A percentile compares a stretch with the other conserved stretches of the same genome.
Conservation (phyloP, 2,797 vertebrate genomes). For the Rhinophrynus dorsalis region DNA sequence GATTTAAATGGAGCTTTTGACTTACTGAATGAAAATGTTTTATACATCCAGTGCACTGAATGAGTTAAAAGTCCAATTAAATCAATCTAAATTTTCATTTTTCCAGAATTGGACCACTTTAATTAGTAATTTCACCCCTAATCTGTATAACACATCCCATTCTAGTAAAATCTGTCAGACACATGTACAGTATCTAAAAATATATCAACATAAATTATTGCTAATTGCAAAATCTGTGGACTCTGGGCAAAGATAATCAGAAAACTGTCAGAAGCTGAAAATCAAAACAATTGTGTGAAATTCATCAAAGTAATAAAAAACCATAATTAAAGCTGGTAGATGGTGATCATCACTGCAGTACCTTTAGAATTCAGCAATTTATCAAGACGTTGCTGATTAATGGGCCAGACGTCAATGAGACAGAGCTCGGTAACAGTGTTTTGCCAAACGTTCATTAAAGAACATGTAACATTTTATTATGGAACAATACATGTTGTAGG, state of each 20-base stretch:
- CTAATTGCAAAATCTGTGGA: constrained; percentile 11
- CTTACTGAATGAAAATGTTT: too few relatives aligned
- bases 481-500: too few relatives aligned
- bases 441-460: too few relatives aligned
- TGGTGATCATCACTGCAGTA: neutral
- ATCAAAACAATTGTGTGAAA: neutral
- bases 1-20: too few relatives aligned
- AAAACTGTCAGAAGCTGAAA: constrained; percentile 17
- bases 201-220: constrained; percentile 10
- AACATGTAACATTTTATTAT: too few relatives aligned
- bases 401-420: neutral
- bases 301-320: constrained; percentile 12
- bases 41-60: too few relatives aligned
- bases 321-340: constrained; percentile 2
- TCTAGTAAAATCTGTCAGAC: neutral
- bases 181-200: neutral
- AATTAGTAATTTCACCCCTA: too few relatives aligned
- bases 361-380: neutral
- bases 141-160: too few relatives aligned
- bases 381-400: constrained; percentile 1
- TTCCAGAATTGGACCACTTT: too few relatives aligned
- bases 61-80: too few relatives aligned
- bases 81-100: too few relatives aligned
- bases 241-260: constrained; percentile 1
- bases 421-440: too few relatives aligned